Conservation (phyloP, 1,140 invertebrate genomes). For the Bombus affinis region DNA sequence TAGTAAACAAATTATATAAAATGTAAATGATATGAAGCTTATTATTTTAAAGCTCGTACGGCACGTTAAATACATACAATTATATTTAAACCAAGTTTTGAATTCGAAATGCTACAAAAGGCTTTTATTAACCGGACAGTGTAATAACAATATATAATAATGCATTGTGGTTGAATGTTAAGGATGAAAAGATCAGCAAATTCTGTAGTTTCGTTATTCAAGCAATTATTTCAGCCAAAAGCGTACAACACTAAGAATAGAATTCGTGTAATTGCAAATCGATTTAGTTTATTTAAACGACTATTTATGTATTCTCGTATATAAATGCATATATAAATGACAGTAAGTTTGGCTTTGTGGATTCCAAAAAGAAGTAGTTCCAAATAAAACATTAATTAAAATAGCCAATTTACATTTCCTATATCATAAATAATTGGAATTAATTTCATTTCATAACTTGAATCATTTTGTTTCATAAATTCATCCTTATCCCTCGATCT, state of each 20-base stretch:
- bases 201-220: background rate
- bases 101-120: background rate
- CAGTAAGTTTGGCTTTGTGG: background rate
- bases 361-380: background rate
- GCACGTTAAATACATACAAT: too few species aligned
- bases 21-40: background rate
- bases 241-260: background rate
- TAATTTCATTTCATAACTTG: background rate
- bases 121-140: background rate
- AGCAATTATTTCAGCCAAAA: background rate
- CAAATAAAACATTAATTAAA: background rate
- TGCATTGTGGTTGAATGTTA: background rate
- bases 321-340: background rate
- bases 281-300: too few species aligned
- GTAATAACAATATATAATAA: background rate
- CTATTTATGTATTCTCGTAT: too few species aligned
- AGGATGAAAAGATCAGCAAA: background rate
- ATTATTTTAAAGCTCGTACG: background rate
- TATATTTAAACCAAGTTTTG: background rate
- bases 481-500: background rate
- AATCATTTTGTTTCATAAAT: background rate
- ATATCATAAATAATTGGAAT: background rate
- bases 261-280: background rate
- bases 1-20: background rate
- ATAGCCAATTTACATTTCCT: background rate